phyloP scores from a whole-genome alignment of 2,888 invertebrate species.

The Drosophila siamana region DNA sequence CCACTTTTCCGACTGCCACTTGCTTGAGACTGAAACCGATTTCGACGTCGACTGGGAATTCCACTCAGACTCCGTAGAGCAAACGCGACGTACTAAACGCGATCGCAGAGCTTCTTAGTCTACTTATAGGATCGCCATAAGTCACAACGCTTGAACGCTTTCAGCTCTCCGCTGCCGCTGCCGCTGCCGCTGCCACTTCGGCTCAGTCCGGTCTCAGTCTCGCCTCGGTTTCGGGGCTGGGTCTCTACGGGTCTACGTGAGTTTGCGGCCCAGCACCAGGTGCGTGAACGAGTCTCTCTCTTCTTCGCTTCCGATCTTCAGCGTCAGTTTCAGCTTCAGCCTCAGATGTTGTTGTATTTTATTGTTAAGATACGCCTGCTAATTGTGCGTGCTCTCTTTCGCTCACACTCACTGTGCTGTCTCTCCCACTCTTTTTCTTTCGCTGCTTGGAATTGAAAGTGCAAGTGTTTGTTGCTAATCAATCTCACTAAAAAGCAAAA shows the following conservation, averaged over 20 bases:
- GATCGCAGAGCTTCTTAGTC: constrained; percentile 69
- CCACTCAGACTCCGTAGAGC: constrained; percentile 47
- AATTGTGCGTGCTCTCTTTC: constrained; percentile 30
- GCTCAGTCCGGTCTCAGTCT: constrained; percentile 2
- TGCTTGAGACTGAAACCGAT: too few relatives aligned
- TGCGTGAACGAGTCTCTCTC: constrained; percentile 2
- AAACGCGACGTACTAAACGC: constrained; percentile 78
- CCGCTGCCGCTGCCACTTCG: not conserved
- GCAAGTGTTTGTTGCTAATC: constrained; percentile 68
- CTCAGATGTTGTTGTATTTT: constrained; percentile 31
- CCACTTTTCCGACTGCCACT: too few relatives aligned
- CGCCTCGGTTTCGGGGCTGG: not conserved
- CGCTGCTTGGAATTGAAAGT: constrained; percentile 53
- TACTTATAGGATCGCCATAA: constrained; percentile 71
- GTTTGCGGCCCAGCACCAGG: not conserved
- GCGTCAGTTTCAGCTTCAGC: not conserved
- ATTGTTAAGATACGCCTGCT: constrained; percentile 57
- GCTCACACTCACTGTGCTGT: not conserved
- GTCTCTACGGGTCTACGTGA: not conserved
- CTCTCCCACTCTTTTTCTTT: constrained; percentile 12
- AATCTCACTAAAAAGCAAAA: constrained; percentile 62
- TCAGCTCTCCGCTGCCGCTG: constrained; percentile 1
- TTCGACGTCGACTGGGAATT: constrained; percentile 30
- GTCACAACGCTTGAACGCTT: constrained; percentile 8
- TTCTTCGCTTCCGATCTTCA: constrained; percentile 10